These are phyloP conservation scores for Ailurus styani DNA, from an alignment of 2,113 vertebrate genomes.

Conservation along the genomic window DNA sequence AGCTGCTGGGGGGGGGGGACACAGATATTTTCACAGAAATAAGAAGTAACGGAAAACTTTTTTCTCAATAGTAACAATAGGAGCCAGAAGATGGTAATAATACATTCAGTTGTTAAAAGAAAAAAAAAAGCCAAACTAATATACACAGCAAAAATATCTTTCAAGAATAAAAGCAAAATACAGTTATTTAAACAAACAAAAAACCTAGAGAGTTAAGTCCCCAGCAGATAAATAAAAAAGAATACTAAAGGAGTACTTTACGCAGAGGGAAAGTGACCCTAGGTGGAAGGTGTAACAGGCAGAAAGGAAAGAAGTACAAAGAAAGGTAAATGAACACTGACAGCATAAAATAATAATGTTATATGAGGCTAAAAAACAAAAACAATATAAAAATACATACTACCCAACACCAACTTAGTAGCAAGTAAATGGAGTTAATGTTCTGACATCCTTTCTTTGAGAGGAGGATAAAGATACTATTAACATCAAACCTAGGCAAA, in stretches of 20 bases:
- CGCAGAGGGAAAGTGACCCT: background rate
- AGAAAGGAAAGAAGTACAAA: background rate
- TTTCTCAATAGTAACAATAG: background rate
- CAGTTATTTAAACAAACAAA: background rate
- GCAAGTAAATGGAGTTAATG: background rate
- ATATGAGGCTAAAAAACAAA: background rate
- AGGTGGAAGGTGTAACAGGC: background rate
- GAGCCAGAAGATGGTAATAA: background rate
- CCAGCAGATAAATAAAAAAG: background rate
- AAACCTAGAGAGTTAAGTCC: background rate
- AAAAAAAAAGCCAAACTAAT: background rate
- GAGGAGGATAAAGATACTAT: background rate
- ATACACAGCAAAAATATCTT: background rate
- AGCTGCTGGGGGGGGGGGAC: background rate
- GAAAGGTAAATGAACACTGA: background rate
- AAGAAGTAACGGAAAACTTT: background rate
- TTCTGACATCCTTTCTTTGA: background rate
- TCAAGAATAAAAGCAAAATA: conserved; percentile 6
- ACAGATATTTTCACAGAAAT: background rate
- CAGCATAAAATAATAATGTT: background rate
- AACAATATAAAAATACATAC: background rate
- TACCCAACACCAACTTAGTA: background rate
- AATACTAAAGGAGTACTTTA: background rate
- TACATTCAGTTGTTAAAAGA: background rate
- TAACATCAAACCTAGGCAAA: background rate